Base-by-base conservation (phyloP, 1,140 invertebrate species). In the Diorhabda elongata region DNA sequence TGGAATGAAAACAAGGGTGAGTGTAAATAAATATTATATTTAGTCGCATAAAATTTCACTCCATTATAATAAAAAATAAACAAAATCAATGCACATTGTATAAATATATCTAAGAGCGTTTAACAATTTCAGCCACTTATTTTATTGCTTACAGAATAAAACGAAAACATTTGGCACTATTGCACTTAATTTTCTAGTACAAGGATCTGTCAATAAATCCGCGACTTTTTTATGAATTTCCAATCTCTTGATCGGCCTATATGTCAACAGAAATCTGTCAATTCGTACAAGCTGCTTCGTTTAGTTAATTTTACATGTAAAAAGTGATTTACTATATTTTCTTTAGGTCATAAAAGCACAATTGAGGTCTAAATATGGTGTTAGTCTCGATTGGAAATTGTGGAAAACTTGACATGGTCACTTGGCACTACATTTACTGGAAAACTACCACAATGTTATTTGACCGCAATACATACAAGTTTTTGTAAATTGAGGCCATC, bases 131-230 rank as follows among this genome's bases (percentile, higher is more conserved):
- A 63, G 61, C 9, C 43, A 43, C 65, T 67, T 56, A 41, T 11
- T 43, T 60, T 56, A 56, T 56, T 26, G 3, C 42, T 62, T 42
- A 26, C 26, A 44, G 43, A 3, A 62, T 42, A 26, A 7, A 44
- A 42, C 57, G 44, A 45, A 26, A 67, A 8, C 42, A 67, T 74
- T 74, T 74, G 73, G 73, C 73, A 74, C 71, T 72, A 74, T 72
- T 74, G 73, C 71, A 74, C 73, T 67, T 44, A 57, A 63, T 43
- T n/a, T 68, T 70, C 42, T 43, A 59, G n/a, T 57, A 57, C 66
- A 58, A 69, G 66, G 47, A 52, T 5, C 47, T 52, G 47, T 52
- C 2, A 52, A 52, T 52, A 52, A 52, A 52, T 52, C 6, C 6
- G 47, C 2, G 47, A 52, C n/a, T 3, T 52, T 8, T 6, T 52